Percentiles rank a stretch among this genome's conserved stretches.
Evolutionary conservation across 37 sponge, comb jelly and placozoan genomes (phyloP).

Genomic region (Theonella swinhoei): DNA sequence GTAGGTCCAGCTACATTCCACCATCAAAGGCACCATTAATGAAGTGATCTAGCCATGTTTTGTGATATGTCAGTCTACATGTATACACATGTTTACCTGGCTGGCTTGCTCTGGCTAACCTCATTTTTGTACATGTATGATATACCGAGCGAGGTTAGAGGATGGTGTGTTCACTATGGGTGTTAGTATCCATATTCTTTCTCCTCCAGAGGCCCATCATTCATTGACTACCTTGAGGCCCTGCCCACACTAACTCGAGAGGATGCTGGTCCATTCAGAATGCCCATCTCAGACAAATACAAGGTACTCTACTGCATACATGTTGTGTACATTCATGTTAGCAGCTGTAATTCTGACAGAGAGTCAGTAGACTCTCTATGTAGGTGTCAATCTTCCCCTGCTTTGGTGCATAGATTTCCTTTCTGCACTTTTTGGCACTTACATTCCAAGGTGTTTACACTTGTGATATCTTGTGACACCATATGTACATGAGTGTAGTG

Average conservation of each 20-base stretch:
- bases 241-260: conserved; percentile 79
- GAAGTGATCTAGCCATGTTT: not conserved
- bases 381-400: no score
- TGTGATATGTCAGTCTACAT: not conserved
- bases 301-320: conserved; percentile 81
- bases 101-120: not conserved
- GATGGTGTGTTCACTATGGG: no score
- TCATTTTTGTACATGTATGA: no score
- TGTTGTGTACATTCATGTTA: no score
- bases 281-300: conserved; percentile 93
- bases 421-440: no score
- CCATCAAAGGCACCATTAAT: not conserved
- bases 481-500: no score
- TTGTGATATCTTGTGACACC: no score
- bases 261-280: conserved; percentile 77
- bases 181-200: not conserved
- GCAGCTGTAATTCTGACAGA: no score
- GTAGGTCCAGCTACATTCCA: conserved; percentile 27
- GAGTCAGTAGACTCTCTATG: no score
- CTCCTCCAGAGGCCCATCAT: conserved; percentile 77
- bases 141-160: no score
- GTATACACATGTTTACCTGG: not conserved
- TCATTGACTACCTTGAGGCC: conserved; percentile 88
- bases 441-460: no score
- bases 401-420: no score